Conservation (phyloP, 2,888 invertebrate species). For the Tipula confusa region DNA sequence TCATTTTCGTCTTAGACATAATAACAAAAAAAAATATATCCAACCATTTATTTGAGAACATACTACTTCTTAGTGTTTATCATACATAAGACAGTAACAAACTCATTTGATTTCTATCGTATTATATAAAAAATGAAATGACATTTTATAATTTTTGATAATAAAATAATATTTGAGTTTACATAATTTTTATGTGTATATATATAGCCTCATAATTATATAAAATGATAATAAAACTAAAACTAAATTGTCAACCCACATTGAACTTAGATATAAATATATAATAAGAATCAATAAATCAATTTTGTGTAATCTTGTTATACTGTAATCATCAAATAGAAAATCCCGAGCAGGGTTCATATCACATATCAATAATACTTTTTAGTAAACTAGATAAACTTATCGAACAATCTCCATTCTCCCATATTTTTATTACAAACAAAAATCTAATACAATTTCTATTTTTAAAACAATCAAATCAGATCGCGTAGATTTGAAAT, state of each 20-base stretch:
- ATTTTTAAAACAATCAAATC: neutral
- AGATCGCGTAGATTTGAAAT: neutral
- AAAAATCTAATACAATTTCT: neutral
- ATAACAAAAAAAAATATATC: neutral
- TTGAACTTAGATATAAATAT: neutral
- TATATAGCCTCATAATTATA: neutral
- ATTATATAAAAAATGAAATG: too few species aligned
- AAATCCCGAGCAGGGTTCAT: neutral
- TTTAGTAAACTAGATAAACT: neutral
- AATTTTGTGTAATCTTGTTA: neutral
- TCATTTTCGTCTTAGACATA: neutral
- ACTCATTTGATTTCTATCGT: neutral
- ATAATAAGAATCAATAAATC: neutral
- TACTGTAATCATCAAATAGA: neutral
- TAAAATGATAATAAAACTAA: neutral
- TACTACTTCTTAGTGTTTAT: too few species aligned
- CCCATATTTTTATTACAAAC: neutral
- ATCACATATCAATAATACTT: neutral
- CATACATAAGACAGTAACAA: neutral
- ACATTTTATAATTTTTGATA: too few species aligned
- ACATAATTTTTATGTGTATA: neutral
- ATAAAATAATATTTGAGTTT: neutral
- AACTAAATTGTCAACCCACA: neutral
- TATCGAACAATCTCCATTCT: neutral
- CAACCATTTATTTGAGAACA: neutral